Evolutionary conservation across 2,888 invertebrate genomes (phyloP).

Genomic region (Ennomos quercinarius): DNA sequence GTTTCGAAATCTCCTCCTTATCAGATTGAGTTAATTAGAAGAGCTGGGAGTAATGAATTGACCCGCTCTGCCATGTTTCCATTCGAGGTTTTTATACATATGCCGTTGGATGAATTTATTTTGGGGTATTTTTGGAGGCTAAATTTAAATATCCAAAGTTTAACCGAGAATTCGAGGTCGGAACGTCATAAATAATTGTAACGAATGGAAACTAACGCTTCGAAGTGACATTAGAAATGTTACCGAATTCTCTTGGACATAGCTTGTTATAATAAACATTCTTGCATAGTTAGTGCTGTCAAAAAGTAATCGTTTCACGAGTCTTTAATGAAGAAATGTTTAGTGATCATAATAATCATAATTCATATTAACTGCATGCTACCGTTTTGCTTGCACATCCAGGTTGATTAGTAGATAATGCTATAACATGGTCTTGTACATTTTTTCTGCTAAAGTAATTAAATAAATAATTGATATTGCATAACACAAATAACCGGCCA

Average conservation of each 20-base stretch:
- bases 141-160: constrained; percentile 33
- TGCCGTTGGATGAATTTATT: constrained; percentile 36
- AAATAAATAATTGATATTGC: no score
- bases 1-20: constrained; percentile 62
- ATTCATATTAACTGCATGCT: no score
- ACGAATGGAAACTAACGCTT: constrained; percentile 27
- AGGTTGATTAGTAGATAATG: no score
- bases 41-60: constrained; percentile 48
- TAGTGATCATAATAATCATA: constrained; percentile 18
- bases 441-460: no score
- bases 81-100: constrained; percentile 36
- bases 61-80: constrained; percentile 46
- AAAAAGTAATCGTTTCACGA: constrained; percentile 19
- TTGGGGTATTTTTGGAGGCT: constrained; percentile 35
- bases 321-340: constrained; percentile 27
- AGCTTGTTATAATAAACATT: constrained; percentile 8
- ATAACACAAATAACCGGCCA: no score
- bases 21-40: constrained; percentile 63
- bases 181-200: constrained; percentile 28
- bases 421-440: no score
- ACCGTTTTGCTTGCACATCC: no score
- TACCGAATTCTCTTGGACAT: constrained; percentile 23
- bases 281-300: constrained; percentile 10
- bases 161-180: constrained; percentile 37
- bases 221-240: constrained; percentile 32